phyloP scores from a whole-genome alignment of 2,113 vertebrate genomes.

The Irena cyanogastra region DNA sequence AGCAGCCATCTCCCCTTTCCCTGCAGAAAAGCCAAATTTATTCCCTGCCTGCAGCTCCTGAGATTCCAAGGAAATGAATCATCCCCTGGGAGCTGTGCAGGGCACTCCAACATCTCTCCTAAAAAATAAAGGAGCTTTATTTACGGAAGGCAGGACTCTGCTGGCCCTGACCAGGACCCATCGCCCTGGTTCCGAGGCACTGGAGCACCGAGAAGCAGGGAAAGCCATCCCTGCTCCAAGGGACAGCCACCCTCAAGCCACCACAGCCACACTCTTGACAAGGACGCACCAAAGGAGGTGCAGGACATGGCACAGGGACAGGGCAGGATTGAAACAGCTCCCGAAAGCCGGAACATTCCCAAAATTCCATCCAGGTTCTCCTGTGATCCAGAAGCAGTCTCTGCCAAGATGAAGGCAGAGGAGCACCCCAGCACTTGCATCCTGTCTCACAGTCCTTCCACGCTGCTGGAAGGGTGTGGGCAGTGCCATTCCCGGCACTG shows the following conservation, averaged over 20 bases:
- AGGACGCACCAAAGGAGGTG: neutral
- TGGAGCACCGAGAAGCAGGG: neutral
- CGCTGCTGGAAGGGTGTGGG: neutral
- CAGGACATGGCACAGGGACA: neutral
- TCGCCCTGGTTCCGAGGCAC: neutral
- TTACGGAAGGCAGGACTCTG: neutral
- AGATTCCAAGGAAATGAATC: neutral
- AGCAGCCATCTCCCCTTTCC: neutral
- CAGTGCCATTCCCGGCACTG: accelerated
- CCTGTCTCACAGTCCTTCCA: neutral
- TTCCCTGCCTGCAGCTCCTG: neutral
- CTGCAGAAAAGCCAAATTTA: neutral
- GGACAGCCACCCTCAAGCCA: neutral
- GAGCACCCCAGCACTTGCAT: neutral
- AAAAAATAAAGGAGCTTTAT: neutral
- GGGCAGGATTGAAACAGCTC: neutral
- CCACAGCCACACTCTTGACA: neutral
- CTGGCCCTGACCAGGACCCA: neutral
- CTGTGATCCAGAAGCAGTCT: neutral
- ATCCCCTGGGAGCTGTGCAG: neutral
- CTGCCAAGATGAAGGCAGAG: neutral
- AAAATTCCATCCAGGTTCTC: neutral
- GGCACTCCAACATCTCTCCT: neutral
- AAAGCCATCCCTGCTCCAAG: neutral
- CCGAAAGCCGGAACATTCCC: neutral